A percentile compares a stretch with the other conserved stretches of the same genome.
Conservation (phyloP, 1,140 invertebrate species). For the Callitettix versicolor region DNA sequence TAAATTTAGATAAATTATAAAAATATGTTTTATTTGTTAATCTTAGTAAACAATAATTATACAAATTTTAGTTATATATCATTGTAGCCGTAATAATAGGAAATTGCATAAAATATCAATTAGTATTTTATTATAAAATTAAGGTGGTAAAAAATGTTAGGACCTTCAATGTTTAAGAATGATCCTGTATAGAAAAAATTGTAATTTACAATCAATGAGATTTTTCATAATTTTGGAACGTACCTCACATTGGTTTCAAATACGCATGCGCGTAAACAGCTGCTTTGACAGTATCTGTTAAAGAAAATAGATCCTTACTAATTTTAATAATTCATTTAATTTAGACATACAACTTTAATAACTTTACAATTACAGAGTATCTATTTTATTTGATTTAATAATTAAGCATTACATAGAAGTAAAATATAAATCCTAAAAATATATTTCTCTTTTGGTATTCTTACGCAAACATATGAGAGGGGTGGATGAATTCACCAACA, state of each 20-base stretch:
- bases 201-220: too few species aligned
- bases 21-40: too few species aligned
- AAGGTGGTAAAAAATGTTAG: too few species aligned
- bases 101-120: too few species aligned
- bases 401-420: not conserved
- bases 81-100: too few species aligned
- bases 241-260: not conserved
- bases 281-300: not conserved
- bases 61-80: too few species aligned
- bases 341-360: not conserved
- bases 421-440: too few species aligned
- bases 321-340: not conserved
- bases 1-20: too few species aligned
- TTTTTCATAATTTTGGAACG: not conserved
- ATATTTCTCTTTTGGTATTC: conserved; percentile 5
- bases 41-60: too few species aligned
- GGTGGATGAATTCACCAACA: conserved; percentile 5
- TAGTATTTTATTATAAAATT: too few species aligned
- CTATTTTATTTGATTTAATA: not conserved
- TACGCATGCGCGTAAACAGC: conserved; percentile 5
- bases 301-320: conserved; percentile 7
- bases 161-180: too few species aligned
- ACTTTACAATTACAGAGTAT: not conserved
- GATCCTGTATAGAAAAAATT: too few species aligned
- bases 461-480: conserved; percentile 16